These are phyloP conservation scores for Macroramphosus scolopax DNA, from an alignment of 2,797 vertebrate species.

Conservation along the genomic window DNA sequence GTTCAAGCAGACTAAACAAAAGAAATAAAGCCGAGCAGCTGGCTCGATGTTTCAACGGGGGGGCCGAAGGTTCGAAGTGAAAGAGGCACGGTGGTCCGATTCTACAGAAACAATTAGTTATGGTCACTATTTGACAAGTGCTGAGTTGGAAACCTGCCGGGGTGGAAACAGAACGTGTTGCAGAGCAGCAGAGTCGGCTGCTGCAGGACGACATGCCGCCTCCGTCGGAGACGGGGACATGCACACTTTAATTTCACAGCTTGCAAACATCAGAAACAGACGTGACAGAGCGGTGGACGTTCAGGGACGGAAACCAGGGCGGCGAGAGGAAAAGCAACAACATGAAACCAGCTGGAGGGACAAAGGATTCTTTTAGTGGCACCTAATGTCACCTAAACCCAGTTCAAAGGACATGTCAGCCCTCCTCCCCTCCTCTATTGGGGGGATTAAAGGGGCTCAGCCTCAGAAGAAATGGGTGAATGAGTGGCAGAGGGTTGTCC, in stretches of 20 bases:
- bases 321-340: conserved; percentile 44
- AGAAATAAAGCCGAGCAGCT: conserved; percentile 24
- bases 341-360: conserved; percentile 42
- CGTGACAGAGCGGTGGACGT: conserved; percentile 35
- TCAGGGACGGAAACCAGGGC: conserved; percentile 44
- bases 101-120: conserved; percentile 12
- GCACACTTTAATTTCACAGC: conserved; percentile 22
- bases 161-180: conserved; percentile 20
- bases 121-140: conserved; percentile 25
- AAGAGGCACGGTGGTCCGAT: conserved; percentile 3
- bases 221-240: conserved; percentile 32
- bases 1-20: conserved; percentile 49
- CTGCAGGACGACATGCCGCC: conserved; percentile 37
- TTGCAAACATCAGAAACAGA: conserved; percentile 39
- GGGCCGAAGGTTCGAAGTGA: too few relatives aligned
- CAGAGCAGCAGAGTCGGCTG: conserved; percentile 8
- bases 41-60: conserved; percentile 14
- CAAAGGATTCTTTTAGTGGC: conserved; percentile 57
- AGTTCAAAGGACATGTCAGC: conserved; percentile 38
- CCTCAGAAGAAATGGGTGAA: conserved; percentile 41
- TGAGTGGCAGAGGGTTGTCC: conserved; percentile 33
- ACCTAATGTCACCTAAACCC: conserved; percentile 32
- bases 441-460: conserved; percentile 21
- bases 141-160: conserved; percentile 1
- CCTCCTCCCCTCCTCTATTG: conserved; percentile 39